Conservation (phyloP, 2,888 invertebrate genomes). For the Ochlodes sylvanus region DNA sequence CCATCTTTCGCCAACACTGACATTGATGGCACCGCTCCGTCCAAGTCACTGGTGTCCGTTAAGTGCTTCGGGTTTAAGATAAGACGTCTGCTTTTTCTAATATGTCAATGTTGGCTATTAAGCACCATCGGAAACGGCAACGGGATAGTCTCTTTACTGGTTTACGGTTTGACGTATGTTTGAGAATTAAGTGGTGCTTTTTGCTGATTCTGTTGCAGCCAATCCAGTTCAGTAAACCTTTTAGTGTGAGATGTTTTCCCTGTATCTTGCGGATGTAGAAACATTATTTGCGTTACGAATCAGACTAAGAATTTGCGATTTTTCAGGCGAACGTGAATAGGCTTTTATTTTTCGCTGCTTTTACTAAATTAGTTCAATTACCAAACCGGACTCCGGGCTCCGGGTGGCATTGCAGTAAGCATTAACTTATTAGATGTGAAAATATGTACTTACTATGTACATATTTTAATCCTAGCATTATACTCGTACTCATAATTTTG, state of each 20-base stretch:
- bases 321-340: too few relatives aligned
- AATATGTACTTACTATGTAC: too few relatives aligned
- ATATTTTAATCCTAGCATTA: too few relatives aligned
- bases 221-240: not conserved
- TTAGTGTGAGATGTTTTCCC: not conserved
- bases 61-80: conserved; percentile 35
- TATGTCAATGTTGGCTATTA: conserved; percentile 28
- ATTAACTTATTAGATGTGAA: too few relatives aligned
- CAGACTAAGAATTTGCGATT: not conserved
- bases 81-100: conserved; percentile 36
- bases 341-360: too few relatives aligned
- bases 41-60: conserved; percentile 28
- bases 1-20: conserved; percentile 35
- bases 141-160: conserved; percentile 21
- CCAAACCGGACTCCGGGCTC: too few relatives aligned
- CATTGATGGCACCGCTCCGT: conserved; percentile 30
- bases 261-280: not conserved
- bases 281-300: not conserved
- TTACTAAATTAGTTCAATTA: too few relatives aligned
- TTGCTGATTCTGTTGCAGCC: not conserved
- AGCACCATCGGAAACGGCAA: conserved; percentile 25
- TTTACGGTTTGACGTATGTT: conserved; percentile 23
- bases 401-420: too few relatives aligned
- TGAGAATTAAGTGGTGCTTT: conserved; percentile 12
- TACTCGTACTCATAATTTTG: too few relatives aligned